A percentile compares a stretch with the other conserved stretches of the same genome.
These are phyloP conservation scores for Sebastiscus tertius DNA, from an alignment of 2,797 vertebrate species.

Conservation along the genomic window DNA sequence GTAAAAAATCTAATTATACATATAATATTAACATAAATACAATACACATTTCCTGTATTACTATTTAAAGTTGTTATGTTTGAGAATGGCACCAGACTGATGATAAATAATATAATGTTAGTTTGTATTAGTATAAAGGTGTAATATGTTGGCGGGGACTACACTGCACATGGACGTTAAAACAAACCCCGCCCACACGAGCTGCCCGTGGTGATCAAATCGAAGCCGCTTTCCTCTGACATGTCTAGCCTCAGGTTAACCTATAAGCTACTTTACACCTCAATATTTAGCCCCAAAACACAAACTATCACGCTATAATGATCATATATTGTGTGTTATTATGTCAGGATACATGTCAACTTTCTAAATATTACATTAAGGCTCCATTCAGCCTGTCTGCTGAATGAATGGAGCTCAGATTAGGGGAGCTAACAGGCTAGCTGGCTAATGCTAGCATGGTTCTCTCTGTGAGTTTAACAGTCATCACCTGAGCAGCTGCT, in stretches of 20 bases:
- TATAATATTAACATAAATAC: background rate
- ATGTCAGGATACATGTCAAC: background rate
- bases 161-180: accelerated
- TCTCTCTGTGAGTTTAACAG: too few relatives aligned
- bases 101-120: too few relatives aligned
- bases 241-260: background rate
- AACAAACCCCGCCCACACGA: constrained; percentile 12
- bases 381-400: background rate
- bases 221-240: background rate
- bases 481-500: too few relatives aligned
- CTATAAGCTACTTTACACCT: background rate
- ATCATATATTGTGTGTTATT: accelerated
- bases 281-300: accelerated
- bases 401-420: constrained; percentile 45
- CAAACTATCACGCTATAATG: accelerated
- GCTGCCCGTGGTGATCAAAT: accelerated
- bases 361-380: accelerated
- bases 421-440: constrained; percentile 20
- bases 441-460: background rate
- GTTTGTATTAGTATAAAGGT: too few relatives aligned
- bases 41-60: background rate
- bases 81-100: too few relatives aligned
- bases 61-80: background rate
- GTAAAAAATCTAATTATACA: too few relatives aligned
- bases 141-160: too few relatives aligned